Base-by-base conservation (phyloP, 1,140 invertebrate species). In the Stratiolaelaps scimitus region DNA sequence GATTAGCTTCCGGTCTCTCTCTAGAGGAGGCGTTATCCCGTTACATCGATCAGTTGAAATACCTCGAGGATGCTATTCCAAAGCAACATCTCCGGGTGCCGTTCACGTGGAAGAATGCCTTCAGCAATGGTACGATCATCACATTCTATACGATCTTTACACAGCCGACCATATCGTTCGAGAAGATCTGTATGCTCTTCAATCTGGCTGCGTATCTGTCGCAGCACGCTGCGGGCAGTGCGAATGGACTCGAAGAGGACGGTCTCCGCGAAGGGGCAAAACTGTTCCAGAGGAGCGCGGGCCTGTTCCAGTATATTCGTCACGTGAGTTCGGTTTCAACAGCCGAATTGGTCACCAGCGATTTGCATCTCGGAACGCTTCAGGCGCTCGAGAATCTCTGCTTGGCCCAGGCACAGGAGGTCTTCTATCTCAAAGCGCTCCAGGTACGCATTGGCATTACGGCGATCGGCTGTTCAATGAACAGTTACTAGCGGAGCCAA, bases 181-280 rank as follows among this genome's bases (percentile, higher is more conserved):
- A 60, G 34, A 60, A 60, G 26, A 34, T 34, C 1, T 60, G 53
- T 60, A 15, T 34, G 53, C 23, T 60, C 15, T 60, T 60, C 53
- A 60, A 60, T 60, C 53, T 60, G 13, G 53, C 53, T 19, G 53
- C 53, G 23, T 60, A 34, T 60, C 53, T 19, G 13, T 60, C 53
- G 23, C 17, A 34, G 23, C 53, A 34, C 34, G 53, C 53, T 1
- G 53, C 53, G 17, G 53, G 34, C 15, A 26, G 17, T 1, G 53
- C 15, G 15, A 34, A 60, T 29, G 15, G 17, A 17, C 17, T 20
- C 15, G 34, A 26, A 19, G 53, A 60, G 10, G 53, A 60, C 1
- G 53, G 34, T 60, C 53, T 60, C 2, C 13, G 53, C 2, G 23
- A 60, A 20, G 53, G 1, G 53, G 34, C 15, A 17, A 60, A 23